phyloP scores from a whole-genome alignment of 2,797 vertebrate species.

The Enteromius argenteus region DNA sequence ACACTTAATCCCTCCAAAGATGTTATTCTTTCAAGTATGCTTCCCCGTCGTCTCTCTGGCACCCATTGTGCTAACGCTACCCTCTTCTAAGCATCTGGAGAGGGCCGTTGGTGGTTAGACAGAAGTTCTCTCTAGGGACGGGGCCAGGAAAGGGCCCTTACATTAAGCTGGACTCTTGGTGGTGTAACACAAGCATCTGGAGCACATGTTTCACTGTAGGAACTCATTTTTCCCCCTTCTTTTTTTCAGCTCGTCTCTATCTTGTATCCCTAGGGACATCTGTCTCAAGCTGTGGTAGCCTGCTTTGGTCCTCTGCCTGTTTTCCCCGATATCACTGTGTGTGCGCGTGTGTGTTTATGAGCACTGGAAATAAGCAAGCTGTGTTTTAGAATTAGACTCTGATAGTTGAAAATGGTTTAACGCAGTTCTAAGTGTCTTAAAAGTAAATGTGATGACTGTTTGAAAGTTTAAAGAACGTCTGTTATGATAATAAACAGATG shows the following conservation, averaged over 20 bases:
- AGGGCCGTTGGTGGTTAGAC: slow-evolving; percentile 77
- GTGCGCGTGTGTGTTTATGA: slow-evolving; percentile 22
- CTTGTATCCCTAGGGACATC: slow-evolving; percentile 52
- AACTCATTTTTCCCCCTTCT: slow-evolving; percentile 50
- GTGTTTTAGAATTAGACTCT: slow-evolving; percentile 36
- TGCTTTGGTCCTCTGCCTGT: slow-evolving; percentile 46
- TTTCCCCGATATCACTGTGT: slow-evolving; percentile 36
- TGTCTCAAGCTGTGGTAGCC: slow-evolving; percentile 41
- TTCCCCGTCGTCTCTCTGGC: slow-evolving; percentile 61
- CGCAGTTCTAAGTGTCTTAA: slow-evolving; percentile 24
- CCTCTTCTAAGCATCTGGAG: slow-evolving; percentile 77
- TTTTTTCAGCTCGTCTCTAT: slow-evolving; percentile 15
- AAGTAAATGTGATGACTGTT: slow-evolving; percentile 38
- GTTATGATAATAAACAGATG: slow-evolving; percentile 35
- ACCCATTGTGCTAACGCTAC: slow-evolving; percentile 56
- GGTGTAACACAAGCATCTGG: slow-evolving; percentile 46
- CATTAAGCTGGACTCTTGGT: slow-evolving; percentile 58
- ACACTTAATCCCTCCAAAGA: slow-evolving; percentile 33
- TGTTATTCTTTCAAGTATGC: slow-evolving; percentile 61
- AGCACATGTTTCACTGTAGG: slow-evolving; percentile 48
- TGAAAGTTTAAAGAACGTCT: slow-evolving; percentile 34
- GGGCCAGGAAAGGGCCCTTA: slow-evolving; percentile 59
- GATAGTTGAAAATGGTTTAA: slow-evolving; percentile 23
- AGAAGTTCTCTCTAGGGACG: slow-evolving; percentile 69
- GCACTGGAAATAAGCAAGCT: slow-evolving; percentile 30